phyloP scores from a whole-genome alignment of 2,113 vertebrate genomes.

The Fregetta grallaria region DNA sequence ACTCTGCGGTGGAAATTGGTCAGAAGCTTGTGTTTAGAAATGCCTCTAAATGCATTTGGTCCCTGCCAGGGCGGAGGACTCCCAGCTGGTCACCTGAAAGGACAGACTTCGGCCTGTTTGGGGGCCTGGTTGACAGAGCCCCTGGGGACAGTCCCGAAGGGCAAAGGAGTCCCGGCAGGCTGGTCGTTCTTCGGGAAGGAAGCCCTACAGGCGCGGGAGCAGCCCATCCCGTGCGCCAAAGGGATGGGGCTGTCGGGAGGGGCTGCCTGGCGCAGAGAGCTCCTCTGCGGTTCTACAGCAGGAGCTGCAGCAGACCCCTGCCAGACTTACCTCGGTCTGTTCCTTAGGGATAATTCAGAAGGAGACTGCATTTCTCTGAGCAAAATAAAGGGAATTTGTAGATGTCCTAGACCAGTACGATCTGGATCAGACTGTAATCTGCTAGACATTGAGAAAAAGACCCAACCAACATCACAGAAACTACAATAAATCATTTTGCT shows the following conservation, averaged over 20 bases:
- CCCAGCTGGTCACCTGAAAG: not conserved
- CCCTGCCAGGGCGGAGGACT: not conserved
- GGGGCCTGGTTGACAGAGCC: not conserved
- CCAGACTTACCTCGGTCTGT: not conserved
- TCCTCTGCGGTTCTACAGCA: not conserved
- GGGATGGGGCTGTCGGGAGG: not conserved
- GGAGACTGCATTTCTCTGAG: not conserved
- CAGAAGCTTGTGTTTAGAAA: not conserved
- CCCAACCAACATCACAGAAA: not conserved
- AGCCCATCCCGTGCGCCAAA: fast-evolving
- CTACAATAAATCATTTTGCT: not conserved
- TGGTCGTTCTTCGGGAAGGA: not conserved
- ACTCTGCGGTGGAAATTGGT: not conserved
- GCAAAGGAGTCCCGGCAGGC: not conserved
- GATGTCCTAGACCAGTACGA: not conserved
- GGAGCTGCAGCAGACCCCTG: not conserved
- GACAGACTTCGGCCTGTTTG: not conserved
- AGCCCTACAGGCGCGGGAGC: not conserved
- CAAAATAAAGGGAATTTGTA: not conserved
- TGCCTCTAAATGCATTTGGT: not conserved
- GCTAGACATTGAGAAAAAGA: not conserved
- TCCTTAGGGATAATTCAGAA: not conserved
- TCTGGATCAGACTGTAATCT: not conserved
- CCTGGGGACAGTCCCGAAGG: not conserved
- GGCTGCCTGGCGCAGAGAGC: not conserved